Evolutionary conservation across 2,888 invertebrate species (phyloP).

Genomic region (Pimpla rufipes): DNA sequence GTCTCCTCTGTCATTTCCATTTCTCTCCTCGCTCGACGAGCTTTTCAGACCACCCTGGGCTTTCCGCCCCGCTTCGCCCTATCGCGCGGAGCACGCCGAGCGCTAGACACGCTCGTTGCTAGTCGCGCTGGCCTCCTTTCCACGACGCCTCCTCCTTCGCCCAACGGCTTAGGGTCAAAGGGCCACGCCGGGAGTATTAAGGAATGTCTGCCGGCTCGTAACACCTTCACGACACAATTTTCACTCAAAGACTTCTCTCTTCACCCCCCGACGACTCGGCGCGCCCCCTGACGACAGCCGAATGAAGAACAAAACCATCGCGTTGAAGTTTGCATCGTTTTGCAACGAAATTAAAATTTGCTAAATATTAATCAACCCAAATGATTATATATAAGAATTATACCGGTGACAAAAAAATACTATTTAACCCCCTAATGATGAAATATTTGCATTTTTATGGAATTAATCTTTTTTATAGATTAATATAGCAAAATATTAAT

Average conservation of each 20-base stretch:
- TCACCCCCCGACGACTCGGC: background rate
- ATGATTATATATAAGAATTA: background rate
- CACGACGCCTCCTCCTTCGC: constrained; percentile 38
- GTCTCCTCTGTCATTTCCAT: constrained; percentile 23
- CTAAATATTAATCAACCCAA: background rate
- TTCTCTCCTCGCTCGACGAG: constrained; percentile 2
- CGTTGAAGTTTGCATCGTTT: too few relatives aligned
- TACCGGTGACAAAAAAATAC: too few relatives aligned
- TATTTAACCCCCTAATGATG: too few relatives aligned
- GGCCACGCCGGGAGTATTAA: constrained; percentile 5
- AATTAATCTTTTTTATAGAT: too few relatives aligned
- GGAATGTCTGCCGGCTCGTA: constrained; percentile 14
- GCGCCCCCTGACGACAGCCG: too few relatives aligned
- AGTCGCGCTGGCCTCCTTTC: constrained; percentile 63
- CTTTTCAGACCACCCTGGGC: background rate
- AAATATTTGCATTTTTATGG: too few relatives aligned
- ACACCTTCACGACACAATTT: constrained; percentile 14
- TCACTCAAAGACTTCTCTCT: background rate
- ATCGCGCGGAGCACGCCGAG: background rate
- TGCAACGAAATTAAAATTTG: too few relatives aligned
- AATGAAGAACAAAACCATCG: background rate
- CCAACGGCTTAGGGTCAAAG: constrained; percentile 17
- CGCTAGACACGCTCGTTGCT: constrained; percentile 2
- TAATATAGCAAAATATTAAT: background rate
- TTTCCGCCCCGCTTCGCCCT: background rate